Percentiles rank a stretch among this genome's conserved stretches.
phyloP scores from a whole-genome alignment of 2,888 invertebrate genomes.

The Platycheirus rosarum region DNA sequence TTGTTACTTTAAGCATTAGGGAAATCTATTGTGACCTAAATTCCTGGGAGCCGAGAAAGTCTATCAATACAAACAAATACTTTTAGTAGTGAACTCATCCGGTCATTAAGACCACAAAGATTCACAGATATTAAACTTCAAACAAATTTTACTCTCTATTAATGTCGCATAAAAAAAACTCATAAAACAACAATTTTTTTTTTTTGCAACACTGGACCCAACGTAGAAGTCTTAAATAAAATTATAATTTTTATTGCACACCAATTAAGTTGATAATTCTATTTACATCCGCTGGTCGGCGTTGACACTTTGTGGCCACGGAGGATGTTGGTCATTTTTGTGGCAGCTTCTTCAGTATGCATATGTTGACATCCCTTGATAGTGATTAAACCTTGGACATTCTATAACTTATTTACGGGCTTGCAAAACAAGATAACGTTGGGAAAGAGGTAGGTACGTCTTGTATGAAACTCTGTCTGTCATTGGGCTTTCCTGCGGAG shows the following conservation, averaged over 20 bases:
- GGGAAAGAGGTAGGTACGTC: background rate
- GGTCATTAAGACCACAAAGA: constrained; percentile 2
- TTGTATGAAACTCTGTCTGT: constrained; percentile 22
- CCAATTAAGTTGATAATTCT: constrained; percentile 56
- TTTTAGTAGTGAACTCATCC: background rate
- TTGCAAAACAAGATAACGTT: constrained; percentile 17
- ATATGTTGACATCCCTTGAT: too few species aligned
- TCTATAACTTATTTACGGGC: constrained; percentile 35
- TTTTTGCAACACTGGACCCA: constrained; percentile 7
- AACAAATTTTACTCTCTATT: constrained; percentile 1
- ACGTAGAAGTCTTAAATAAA: constrained; percentile 14
- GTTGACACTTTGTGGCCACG: constrained; percentile 52
- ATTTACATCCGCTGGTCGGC: constrained; percentile 42
- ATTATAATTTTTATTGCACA: constrained; percentile 46
- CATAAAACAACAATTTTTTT: background rate
- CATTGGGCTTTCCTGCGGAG: constrained; percentile 39
- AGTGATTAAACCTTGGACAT: constrained; percentile 3
- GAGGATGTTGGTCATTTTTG: constrained; percentile 37
- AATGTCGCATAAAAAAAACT: background rate
- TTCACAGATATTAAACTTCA: constrained; percentile 1
- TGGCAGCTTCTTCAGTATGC: background rate
- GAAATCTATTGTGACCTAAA: constrained; percentile 12
- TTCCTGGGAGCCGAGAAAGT: too few species aligned
- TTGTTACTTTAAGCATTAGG: background rate
- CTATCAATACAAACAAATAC: background rate